Evolutionary conservation across 1,140 invertebrate genomes (phyloP), one percentile per base, ranked within the genome.

Genomic region (Eciton burchellii): DNA sequence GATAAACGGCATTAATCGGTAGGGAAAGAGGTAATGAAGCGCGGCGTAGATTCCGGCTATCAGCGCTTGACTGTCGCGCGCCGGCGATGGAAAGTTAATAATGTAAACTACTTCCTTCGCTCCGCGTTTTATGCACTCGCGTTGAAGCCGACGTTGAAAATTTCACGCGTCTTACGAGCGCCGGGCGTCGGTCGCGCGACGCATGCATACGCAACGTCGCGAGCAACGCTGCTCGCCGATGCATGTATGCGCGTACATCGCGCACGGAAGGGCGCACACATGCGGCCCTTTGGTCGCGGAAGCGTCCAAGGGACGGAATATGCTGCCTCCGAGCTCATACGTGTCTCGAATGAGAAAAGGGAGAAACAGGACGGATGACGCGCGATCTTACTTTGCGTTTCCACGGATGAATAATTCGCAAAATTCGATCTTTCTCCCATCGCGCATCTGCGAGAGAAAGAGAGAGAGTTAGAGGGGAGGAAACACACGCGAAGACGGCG

Each of bases 401-500:
- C 56, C 35, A 29, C 26, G 24, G 29, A 29, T 74, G 74, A 81
- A 81, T 81, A 83, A 83, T 81, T 83, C 45, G 79, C 35, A 21
- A 77, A 62, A 65, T 66, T 83, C 81, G 81, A 83, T 83, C 63
- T 62, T 26, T 12, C 24, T 77, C 62, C 2, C 0, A 19, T 3
- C 1, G 3, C n/a, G n/a, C n/a, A n/a, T n/a, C n/a, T n/a, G n/a
- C 11, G 9, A 41, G 19, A 62, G 8, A 41, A 66, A 54, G 9
- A 52, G 9, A 21, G 9, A 11, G 19, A n/a, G n/a, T n/a, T n/a
- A n/a, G n/a, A n/a, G n/a, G n/a, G n/a, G n/a, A n/a, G n/a, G n/a
- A 35, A 16, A 76, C 6, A 35, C 35, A 41, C 21, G n/a, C 8
- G n/a, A 21, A 41, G 16, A 65, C 35, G 35, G 6, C 35, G 6